Base-by-base conservation (phyloP, 1,140 invertebrate genomes). In the Steinernema feltiae region DNA sequence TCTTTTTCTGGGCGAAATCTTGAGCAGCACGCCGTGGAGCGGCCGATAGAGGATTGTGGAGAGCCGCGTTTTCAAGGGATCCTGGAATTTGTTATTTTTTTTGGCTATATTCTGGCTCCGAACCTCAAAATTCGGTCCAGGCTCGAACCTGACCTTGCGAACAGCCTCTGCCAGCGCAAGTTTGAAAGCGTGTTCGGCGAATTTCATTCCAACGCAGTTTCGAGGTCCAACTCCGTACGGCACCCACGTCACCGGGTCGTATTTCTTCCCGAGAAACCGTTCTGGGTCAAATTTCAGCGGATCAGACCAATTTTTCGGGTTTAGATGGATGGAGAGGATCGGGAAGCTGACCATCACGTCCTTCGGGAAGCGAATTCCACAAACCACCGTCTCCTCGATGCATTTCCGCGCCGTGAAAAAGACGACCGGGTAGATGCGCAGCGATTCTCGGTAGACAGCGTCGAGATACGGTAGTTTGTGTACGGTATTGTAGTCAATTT, bases 131-230 rank as follows among this genome's bases (percentile, higher is more conserved):
- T 27, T 63, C 24, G 53, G 53, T 3, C 53, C 53, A 7, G 3
- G 15, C 24, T 63, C 53, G 53, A n/a, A 63, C 15, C 53, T 7
- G 7, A 63, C 53, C 53, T 63, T 63, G 2, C 53, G 12, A 3
- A 63, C 3, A 27, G 53, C 24, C 53, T 63, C 53, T 21, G 69
- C 70, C 63, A 89, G 30, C 1, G 90, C 90, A 46, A 91, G 79
- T 87, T 92, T 92, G 0, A 90, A 88, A 82, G 91, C 89, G 72
- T 92, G 80, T 1, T 90, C 74, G 1, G 91, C 92, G 71, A 92
- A 91, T 46, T 91, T 88, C 85, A 89, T 88, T 63, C 91, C 91
- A 30, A 90, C 84, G 76, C 90, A 90, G 78, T 87, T 87, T 31
- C 89, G 78, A 1, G 89, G 89, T 12, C 90, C 90, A n/a, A 81